These are phyloP conservation scores for Globia sparganii DNA, from an alignment of 2,888 invertebrate species.

Conservation along the genomic window DNA sequence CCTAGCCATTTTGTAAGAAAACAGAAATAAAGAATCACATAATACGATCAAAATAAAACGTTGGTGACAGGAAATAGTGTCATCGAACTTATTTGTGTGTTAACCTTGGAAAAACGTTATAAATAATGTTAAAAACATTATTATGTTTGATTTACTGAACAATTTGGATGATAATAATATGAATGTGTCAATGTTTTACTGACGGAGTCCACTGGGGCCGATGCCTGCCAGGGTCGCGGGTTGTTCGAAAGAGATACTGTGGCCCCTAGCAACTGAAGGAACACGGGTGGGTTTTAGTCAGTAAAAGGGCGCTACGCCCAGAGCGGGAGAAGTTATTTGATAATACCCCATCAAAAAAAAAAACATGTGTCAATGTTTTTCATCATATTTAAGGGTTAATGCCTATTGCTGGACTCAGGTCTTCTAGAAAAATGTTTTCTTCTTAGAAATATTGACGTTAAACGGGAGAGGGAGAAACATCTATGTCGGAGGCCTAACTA, in stretches of 20 bases:
- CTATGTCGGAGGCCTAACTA: not conserved
- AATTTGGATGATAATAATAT: not conserved
- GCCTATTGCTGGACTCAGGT: not conserved
- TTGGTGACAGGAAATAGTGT: constrained; percentile 32
- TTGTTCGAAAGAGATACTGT: too few relatives aligned
- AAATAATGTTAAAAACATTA: too few relatives aligned
- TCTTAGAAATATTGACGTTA: not conserved
- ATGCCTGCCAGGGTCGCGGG: too few relatives aligned
- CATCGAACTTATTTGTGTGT: constrained; percentile 30
- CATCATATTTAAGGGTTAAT: too few relatives aligned
- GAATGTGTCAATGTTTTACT: not conserved
- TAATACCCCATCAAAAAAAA: too few relatives aligned
- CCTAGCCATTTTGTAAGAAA: constrained; percentile 21
- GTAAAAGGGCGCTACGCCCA: too few relatives aligned
- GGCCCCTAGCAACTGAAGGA: too few relatives aligned
- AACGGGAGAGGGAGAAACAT: not conserved
- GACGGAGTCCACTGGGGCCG: too few relatives aligned
- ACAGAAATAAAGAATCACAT: constrained; percentile 18
- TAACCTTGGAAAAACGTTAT: constrained; percentile 7
- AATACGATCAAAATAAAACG: constrained; percentile 20
- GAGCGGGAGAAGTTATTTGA: too few relatives aligned
- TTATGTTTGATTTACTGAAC: too few relatives aligned
- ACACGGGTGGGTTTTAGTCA: too few relatives aligned
- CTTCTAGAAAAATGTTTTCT: not conserved
- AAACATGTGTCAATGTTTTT: constrained; percentile 16